A percentile compares a stretch with the other conserved stretches of the same genome.
Conservation (phyloP, 2,888 invertebrate species). For the Scaptomyza cyrtandrae region DNA sequence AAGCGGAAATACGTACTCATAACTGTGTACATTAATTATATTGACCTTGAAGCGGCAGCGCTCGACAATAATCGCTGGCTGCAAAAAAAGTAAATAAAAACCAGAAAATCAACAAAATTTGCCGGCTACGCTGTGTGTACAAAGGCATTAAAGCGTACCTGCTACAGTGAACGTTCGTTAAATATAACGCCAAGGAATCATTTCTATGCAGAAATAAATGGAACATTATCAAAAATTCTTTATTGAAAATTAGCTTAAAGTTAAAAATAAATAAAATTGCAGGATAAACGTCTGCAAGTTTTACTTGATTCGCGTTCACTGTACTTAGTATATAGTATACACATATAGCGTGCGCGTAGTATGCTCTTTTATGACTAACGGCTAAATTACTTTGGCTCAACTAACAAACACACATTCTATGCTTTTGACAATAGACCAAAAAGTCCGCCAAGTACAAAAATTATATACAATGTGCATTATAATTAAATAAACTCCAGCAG, state of each 20-base stretch:
- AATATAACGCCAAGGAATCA: too few relatives aligned
- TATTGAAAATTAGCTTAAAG: too few relatives aligned
- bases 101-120: conserved; percentile 44
- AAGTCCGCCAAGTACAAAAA: conserved; percentile 58
- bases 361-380: conserved; percentile 40
- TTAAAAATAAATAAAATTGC: too few relatives aligned
- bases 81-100: conserved; percentile 24
- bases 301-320: not conserved
- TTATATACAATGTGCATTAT: conserved; percentile 13
- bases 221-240: too few relatives aligned
- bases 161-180: conserved; percentile 1
- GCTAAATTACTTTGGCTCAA: conserved; percentile 24
- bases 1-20: conserved; percentile 61
- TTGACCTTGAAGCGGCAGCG: conserved; percentile 56
- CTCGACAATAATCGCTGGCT: conserved; percentile 21
- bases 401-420: conserved; percentile 29
- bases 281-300: too few relatives aligned
- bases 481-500: not conserved
- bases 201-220: too few relatives aligned
- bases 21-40: conserved; percentile 52
- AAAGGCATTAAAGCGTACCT: conserved; percentile 18
- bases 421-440: conserved; percentile 47
- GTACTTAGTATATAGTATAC: conserved; percentile 15
- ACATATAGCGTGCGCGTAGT: conserved; percentile 13
- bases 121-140: conserved; percentile 35